Conservation (phyloP, 2,888 invertebrate species). For the Axea sp. region DNA sequence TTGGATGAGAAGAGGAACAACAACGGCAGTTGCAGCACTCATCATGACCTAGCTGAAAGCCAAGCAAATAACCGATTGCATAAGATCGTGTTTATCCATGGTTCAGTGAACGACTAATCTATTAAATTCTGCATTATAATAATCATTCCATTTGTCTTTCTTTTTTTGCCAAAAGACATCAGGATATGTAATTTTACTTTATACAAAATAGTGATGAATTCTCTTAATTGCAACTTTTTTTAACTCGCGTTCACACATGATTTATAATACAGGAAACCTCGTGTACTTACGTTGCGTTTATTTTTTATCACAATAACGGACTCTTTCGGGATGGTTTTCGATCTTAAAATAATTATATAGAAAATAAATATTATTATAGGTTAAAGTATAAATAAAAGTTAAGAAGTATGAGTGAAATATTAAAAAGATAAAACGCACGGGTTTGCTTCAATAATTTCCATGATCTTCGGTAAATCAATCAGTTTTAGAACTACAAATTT, state of each 20-base stretch:
- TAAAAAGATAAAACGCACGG: constrained; percentile 69
- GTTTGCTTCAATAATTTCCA: constrained; percentile 71
- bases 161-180: constrained; percentile 25
- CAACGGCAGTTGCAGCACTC: constrained; percentile 52
- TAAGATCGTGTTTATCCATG: constrained; percentile 47
- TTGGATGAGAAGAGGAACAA: constrained; percentile 37
- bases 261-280: constrained; percentile 14
- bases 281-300: constrained; percentile 67
- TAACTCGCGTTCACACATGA: constrained; percentile 1
- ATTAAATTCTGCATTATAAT: constrained; percentile 52
- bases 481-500: constrained; percentile 29
- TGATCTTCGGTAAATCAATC: too few species aligned
- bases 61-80: constrained; percentile 56
- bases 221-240: constrained; percentile 26
- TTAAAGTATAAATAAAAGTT: too few species aligned
- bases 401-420: too few species aligned
- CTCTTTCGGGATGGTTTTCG: constrained; percentile 43
- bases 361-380: too few species aligned
- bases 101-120: constrained; percentile 57
- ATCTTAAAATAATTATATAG: constrained; percentile 32
- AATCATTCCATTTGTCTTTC: constrained; percentile 47
- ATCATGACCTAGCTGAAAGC: constrained; percentile 58
- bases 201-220: constrained; percentile 21
- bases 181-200: neutral
- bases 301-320: constrained; percentile 72